Base-by-base conservation (phyloP, 2,113 vertebrate species). In the Cyprinodon brontotheroides region DNA sequence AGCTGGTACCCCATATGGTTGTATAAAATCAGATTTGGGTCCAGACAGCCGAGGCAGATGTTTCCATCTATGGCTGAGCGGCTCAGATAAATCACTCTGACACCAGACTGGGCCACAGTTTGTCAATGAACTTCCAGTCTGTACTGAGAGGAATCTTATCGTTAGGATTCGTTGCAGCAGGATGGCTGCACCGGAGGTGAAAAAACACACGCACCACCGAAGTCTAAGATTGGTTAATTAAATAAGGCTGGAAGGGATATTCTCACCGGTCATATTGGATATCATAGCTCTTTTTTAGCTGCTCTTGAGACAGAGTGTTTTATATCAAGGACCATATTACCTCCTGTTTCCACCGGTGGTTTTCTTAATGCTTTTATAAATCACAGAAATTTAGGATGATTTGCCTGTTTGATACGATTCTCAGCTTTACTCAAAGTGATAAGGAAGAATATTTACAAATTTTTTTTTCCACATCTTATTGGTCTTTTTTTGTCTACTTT, bases 31-130 rank as follows among this genome's bases (percentile, higher is more conserved):
- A 43, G 61, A 67, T 22, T 64, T 45, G 43, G 70, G 81, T 71
- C 43, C 78, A 80, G 68, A 80, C 50, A 57, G 82, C 82, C 37
- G 61, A 61, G 81, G 79, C 81, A 84, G 86, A 89, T 86, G 86
- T 87, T 87, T 79, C 78, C 70, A 11, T 80, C 61, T 65, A 65
- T 11, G 68, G 75, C 71, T 61, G 77, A 79, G 72, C 50, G 38
- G 45, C 53, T 78, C 74, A 15, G 74, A 85, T 83, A 77, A 82
- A 80, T 84, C 76, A 76, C 59, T 60, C 7, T 38, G 50, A 57
- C 50, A 57, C 50, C 17, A 20, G 14, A 20, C n/a, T 57, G 50
- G 50, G 50, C 50, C 20, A n/a, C 20, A 6, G 50, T 57, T 57
- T n/a, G 50, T 63, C 36, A 39, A 38, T 63, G 61, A 63, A 17